These are phyloP conservation scores for Philonicus albiceps DNA, from an alignment of 2,888 invertebrate genomes.

Conservation along the genomic window DNA sequence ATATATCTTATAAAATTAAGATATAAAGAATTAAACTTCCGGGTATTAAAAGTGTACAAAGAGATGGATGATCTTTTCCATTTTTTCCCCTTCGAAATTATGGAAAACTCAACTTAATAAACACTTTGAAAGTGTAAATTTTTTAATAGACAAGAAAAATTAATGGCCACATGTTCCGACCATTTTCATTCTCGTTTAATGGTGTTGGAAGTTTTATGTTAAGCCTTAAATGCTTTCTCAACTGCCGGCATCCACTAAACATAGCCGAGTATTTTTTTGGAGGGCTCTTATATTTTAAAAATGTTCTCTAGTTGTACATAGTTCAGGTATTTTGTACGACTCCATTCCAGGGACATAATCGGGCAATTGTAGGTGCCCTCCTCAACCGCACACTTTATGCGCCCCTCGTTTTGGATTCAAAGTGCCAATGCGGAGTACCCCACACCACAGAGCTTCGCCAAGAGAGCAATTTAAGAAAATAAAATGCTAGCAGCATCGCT, in stretches of 20 bases:
- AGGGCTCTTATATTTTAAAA: constrained; percentile 1
- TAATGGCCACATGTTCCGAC: constrained; percentile 3
- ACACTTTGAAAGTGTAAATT: background rate
- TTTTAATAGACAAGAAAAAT: background rate
- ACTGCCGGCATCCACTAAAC: background rate
- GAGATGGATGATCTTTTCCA: background rate
- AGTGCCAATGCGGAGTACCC: background rate
- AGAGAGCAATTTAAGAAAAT: background rate
- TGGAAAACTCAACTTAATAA: background rate
- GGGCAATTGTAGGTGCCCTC: background rate
- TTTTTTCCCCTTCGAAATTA: background rate
- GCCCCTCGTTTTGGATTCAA: background rate
- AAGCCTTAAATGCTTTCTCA: background rate
- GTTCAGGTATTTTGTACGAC: constrained; percentile 2
- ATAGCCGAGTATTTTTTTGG: background rate
- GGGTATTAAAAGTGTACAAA: no score
- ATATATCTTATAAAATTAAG: no score
- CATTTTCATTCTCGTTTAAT: background rate
- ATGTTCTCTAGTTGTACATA: constrained; percentile 1
- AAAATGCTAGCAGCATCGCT: background rate
- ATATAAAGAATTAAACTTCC: no score
- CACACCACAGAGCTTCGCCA: background rate
- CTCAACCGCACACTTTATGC: background rate
- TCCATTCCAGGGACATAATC: background rate
- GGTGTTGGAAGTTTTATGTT: background rate